Conservation (phyloP, 2,797 vertebrate genomes). For the Alcedo atthis region DNA sequence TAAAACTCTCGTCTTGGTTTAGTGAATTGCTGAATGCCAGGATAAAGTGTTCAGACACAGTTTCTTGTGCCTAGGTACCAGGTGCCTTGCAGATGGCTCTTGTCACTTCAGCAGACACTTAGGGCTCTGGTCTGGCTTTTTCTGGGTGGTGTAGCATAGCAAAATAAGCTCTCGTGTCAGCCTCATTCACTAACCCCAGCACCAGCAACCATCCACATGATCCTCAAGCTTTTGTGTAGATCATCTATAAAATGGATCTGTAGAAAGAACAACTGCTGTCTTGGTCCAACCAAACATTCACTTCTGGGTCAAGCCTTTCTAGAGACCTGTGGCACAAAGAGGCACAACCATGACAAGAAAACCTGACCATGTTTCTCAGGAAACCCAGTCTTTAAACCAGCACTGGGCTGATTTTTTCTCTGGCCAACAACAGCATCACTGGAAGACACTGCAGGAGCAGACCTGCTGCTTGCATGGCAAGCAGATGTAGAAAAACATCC, state of each 20-base stretch:
- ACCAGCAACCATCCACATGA: neutral
- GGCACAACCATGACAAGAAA: no score
- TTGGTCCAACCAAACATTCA: neutral
- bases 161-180: neutral
- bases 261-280: neutral
- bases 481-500: neutral
- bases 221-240: neutral
- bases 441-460: neutral
- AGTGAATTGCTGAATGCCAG: conserved; percentile 18
- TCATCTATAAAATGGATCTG: neutral
- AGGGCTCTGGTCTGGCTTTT: neutral
- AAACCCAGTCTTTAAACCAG: neutral
- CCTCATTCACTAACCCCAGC: neutral
- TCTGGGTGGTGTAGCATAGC: neutral
- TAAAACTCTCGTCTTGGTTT: conserved; percentile 11
- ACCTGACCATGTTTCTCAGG: neutral
- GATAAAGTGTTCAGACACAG: neutral
- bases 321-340: neutral
- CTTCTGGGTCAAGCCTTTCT: neutral
- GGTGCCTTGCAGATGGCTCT: neutral
- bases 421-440: neutral
- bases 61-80: neutral
- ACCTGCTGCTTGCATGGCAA: neutral
- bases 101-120: neutral
- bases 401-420: neutral